Evolutionary conservation across 2,113 vertebrate genomes (phyloP), one percentile per base, ranked within the genome.

Genomic region (Ciconia boyciana): DNA sequence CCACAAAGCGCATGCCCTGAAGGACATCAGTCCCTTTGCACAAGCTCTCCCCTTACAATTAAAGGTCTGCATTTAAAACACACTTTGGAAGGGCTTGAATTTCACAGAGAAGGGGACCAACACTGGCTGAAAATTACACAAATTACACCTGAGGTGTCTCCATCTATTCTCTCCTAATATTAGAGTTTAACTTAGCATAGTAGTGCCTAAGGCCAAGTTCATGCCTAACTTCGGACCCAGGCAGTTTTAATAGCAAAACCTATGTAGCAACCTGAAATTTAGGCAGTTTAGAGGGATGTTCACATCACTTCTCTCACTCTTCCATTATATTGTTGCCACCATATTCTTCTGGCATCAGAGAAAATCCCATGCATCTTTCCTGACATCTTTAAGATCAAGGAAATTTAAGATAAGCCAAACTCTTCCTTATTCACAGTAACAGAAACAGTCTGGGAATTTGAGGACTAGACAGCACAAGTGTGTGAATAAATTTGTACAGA

Each of bases 381-480:
- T 93, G 91, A 69, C 90, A 69, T 77, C 75, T 94, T 65, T 29
- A 83, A 90, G 82, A 93, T 90, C 92, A 93, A 94, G 85, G 93
- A 93, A 93, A 93, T 69, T 69, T 16, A 21, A 96, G 93, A 94
- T 46, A 80, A 95, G 68, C 31, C 21, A 51, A 83, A 29, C 49
- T 78, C 78, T 95, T 93, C 78, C 66, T 91, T 76, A n/a, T 90
- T 83, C 82, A 65, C 62, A 61, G 85, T 7, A 58, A 83, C 16
- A 95, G 90, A 87, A 94, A 89, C 15, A 91, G 90, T 90, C 75
- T 93, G 92, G 87, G 96, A 96, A 97, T 96, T 76, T 49, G 28
- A 96, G 81, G 90, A 79, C 57, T 52, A 91, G 84, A 96, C 92
- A 91, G 66, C 52, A 75, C 52, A 44, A 66, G 36, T 3, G 25